Percentiles rank a stretch among this genome's conserved stretches.
These are phyloP conservation scores for Drosophila falleni DNA, from an alignment of 2,888 invertebrate species.

Conservation along the genomic window DNA sequence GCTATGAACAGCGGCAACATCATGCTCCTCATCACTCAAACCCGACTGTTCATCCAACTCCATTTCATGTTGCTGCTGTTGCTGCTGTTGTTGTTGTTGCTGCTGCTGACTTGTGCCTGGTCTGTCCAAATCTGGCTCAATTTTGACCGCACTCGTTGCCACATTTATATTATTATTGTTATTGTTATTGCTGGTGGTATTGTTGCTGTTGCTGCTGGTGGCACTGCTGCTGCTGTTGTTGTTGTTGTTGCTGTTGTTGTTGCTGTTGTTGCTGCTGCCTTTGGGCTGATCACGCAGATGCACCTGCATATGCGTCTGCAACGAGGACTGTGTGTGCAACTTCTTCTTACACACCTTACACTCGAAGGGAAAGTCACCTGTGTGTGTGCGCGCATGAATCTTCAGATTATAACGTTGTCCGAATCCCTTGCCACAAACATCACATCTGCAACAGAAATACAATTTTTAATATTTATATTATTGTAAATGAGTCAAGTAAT, in stretches of 20 bases:
- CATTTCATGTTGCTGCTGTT: constrained; percentile 46
- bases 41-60: constrained; percentile 77
- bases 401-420: constrained; percentile 85
- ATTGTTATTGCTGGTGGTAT: constrained; percentile 1
- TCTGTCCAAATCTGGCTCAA: constrained; percentile 47
- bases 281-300: constrained; percentile 83
- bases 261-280: constrained; percentile 32
- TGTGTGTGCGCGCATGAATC: constrained; percentile 85
- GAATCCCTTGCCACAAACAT: constrained; percentile 85
- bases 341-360: constrained; percentile 85
- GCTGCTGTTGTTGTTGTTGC: neutral
- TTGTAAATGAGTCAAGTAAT: neutral
- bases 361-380: constrained; percentile 85
- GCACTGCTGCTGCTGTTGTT: constrained; percentile 51
- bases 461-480: neutral
- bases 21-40: constrained; percentile 75
- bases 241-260: constrained; percentile 30
- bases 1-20: constrained; percentile 59
- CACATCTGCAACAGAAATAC: constrained; percentile 75
- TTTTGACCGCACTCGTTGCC: constrained; percentile 40
- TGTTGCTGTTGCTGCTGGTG: constrained; percentile 30
- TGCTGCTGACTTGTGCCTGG: constrained; percentile 35
- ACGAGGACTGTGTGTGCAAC: constrained; percentile 84
- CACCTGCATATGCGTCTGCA: constrained; percentile 85
- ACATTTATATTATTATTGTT: constrained; percentile 23